Conservation (phyloP, 2,113 vertebrate genomes). For the Bambusicola thoracicus region DNA sequence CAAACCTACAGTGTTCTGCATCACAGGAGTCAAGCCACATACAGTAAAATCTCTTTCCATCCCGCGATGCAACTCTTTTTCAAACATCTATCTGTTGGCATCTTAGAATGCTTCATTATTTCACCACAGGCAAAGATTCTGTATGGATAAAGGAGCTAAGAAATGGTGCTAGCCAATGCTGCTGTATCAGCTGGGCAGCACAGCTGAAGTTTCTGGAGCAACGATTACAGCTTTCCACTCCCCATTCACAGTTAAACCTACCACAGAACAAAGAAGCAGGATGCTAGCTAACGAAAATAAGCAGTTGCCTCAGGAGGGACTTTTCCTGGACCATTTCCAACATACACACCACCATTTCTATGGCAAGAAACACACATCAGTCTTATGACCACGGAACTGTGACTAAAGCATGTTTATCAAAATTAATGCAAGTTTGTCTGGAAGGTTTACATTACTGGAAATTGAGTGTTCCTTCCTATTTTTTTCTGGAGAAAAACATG, state of each 20-base stretch:
- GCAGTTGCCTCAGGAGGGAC: neutral
- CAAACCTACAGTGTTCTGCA: neutral
- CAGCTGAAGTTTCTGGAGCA: neutral
- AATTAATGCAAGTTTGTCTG: neutral
- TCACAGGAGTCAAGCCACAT: neutral
- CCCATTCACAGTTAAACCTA: neutral
- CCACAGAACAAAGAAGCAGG: neutral
- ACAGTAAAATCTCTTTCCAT: neutral
- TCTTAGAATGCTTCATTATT: neutral
- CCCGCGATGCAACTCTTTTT: neutral
- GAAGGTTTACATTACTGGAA: neutral
- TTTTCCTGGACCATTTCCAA: slow-evolving; percentile 5
- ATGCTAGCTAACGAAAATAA: neutral
- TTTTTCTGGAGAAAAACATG: neutral
- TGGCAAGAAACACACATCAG: neutral
- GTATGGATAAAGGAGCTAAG: rapidly evolving
- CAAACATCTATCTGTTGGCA: neutral
- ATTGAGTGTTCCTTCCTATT: neutral
- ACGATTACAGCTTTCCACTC: neutral
- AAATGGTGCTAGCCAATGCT: neutral
- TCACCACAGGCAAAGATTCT: neutral
- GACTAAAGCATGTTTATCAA: neutral
- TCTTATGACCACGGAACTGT: neutral
- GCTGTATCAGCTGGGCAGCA: neutral
- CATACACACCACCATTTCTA: neutral